Conservation (phyloP, 1,140 invertebrate genomes). For the Hetaerina americana region DNA sequence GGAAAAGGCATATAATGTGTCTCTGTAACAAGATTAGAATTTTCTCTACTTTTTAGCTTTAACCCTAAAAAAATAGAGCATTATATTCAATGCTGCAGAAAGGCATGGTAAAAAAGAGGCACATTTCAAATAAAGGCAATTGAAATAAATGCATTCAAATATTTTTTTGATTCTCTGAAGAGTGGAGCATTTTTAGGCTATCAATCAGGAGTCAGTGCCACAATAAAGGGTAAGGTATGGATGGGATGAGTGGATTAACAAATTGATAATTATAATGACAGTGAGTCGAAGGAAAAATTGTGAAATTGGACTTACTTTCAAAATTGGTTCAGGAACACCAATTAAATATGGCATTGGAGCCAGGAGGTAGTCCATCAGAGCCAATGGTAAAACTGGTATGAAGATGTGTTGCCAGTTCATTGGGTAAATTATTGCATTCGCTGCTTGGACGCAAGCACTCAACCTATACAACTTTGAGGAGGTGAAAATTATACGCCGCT, state of each 20-base stretch:
- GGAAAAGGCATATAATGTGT: too few species aligned
- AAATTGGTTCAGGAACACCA: slow-evolving; percentile 71
- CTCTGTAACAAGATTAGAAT: too few species aligned
- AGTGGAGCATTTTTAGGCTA: too few species aligned
- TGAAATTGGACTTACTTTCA: slow-evolving; percentile 53
- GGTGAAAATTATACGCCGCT: slow-evolving; percentile 80
- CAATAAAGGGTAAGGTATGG: too few species aligned
- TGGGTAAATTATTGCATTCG: slow-evolving; percentile 85
- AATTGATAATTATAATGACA: too few species aligned
- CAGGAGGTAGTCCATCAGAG: slow-evolving; percentile 77
- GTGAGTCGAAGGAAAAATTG: too few species aligned
- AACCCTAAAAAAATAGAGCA: too few species aligned
- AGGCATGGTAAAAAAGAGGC: too few species aligned
- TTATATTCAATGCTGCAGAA: too few species aligned
- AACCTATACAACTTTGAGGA: slow-evolving; percentile 74
- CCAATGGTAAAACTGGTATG: slow-evolving; percentile 80
- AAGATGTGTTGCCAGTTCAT: slow-evolving; percentile 98
- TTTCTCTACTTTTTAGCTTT: too few species aligned
- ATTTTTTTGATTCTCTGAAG: neutral
- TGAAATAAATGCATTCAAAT: neutral
- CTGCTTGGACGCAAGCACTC: slow-evolving; percentile 86
- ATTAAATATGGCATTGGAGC: slow-evolving; percentile 94
- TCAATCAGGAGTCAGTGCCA: too few species aligned
- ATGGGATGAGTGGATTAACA: too few species aligned
- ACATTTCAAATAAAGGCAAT: neutral